phyloP scores from a whole-genome alignment of 64 coral and sea anemone genomes.

The Montipora efflorescens region DNA sequence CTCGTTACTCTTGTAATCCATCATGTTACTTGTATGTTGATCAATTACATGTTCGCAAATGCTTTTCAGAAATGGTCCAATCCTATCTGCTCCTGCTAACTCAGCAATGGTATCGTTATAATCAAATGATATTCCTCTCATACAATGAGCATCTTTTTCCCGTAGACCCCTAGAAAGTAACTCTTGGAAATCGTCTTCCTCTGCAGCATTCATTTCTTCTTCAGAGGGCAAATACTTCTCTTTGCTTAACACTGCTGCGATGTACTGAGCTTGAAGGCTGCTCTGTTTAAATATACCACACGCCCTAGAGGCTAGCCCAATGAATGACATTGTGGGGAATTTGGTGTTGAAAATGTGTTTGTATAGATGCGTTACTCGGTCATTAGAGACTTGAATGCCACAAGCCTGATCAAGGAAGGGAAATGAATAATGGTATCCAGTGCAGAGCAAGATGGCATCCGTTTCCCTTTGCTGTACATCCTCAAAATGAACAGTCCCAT shows the following conservation, averaged over 20 bases:
- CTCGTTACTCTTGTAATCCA: background rate
- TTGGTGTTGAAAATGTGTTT: slow-evolving; percentile 76
- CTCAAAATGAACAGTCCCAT: slow-evolving; percentile 59
- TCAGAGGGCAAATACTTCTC: slow-evolving; percentile 31
- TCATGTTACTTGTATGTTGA: background rate
- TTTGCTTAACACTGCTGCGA: slow-evolving; percentile 32
- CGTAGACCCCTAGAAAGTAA: slow-evolving; percentile 4
- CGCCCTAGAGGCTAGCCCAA: slow-evolving; percentile 14
- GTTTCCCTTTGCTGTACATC: slow-evolving; percentile 42
- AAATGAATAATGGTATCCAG: slow-evolving; percentile 64
- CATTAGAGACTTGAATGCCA: slow-evolving; percentile 50
- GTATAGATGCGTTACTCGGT: slow-evolving; percentile 56
- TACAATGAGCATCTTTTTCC: slow-evolving; percentile 16
- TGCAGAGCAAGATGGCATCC: slow-evolving; percentile 61
- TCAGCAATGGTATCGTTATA: background rate
- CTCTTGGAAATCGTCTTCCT: slow-evolving; percentile 42
- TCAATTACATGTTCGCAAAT: background rate
- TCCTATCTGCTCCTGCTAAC: background rate
- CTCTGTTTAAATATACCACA: slow-evolving; percentile 18
- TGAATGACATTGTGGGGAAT: slow-evolving; percentile 65
- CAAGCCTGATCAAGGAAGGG: slow-evolving; percentile 60
- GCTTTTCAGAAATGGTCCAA: background rate
- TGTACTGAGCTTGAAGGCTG: slow-evolving; percentile 37
- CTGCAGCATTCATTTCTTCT: slow-evolving; percentile 62
- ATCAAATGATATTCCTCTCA: background rate